Conservation (phyloP, 2,797 vertebrate genomes). For the Scolopax bukidnonensis region DNA sequence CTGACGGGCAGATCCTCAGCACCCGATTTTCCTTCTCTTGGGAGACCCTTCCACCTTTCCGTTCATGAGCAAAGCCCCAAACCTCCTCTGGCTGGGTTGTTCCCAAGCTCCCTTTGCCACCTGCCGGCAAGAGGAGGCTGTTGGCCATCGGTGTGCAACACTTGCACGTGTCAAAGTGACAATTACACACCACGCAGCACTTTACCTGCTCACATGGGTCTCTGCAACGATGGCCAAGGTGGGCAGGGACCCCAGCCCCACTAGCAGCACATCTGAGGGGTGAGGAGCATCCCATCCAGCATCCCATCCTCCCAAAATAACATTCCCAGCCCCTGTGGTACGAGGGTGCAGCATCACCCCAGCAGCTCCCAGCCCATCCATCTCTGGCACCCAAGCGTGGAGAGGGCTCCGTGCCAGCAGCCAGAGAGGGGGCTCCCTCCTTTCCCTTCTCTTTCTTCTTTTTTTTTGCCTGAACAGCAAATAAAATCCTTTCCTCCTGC, state of each 20-base stretch:
- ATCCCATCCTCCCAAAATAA: neutral
- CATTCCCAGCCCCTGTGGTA: fast-evolving
- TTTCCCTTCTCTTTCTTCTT: neutral
- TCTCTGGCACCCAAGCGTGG: fast-evolving
- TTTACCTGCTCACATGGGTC: neutral
- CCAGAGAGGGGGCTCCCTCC: neutral
- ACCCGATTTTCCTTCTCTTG: neutral
- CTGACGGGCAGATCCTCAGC: fast-evolving
- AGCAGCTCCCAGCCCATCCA: neutral
- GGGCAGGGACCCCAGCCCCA: neutral
- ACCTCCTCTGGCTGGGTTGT: too few species aligned
- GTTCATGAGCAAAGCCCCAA: neutral
- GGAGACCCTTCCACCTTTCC: neutral
- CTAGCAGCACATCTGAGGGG: fast-evolving
- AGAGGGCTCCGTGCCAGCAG: neutral
- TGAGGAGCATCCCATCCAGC: neutral
- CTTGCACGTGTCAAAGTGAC: neutral
- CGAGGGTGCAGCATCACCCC: neutral
- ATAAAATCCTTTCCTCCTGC: conserved; percentile 24
- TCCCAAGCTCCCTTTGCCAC: neutral
- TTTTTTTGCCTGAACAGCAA: neutral
- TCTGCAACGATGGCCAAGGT: too few species aligned
- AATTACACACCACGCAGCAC: fast-evolving
- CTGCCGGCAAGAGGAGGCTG: neutral
- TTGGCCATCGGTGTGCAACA: fast-evolving